Evolutionary conservation across 2,888 invertebrate species (phyloP), one percentile per base, ranked within the genome.

Genomic region (Herminia tarsipennalis): DNA sequence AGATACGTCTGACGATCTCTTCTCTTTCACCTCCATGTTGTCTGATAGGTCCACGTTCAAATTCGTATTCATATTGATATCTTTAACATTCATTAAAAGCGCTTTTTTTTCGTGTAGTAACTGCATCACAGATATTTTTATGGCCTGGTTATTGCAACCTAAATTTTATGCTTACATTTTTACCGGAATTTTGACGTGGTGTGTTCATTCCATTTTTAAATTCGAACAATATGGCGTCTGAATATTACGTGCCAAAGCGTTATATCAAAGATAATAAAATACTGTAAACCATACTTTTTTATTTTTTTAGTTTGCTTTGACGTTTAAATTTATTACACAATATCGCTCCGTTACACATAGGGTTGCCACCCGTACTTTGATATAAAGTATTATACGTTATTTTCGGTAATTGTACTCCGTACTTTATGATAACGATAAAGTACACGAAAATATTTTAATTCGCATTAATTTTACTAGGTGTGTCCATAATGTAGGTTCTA

Each of bases 11-110:
- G 90, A 90, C 2, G 87, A 86, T 47, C 67, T 68, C 50, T 83
- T 86, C 56, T 87, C 88, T 45, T 88, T 89, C 33, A 86, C 77
- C 37, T 86, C 86, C 40, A 82, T 66, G 45, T 74, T 79, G 32
- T 80, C 78, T 1, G 81, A 73, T 32, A 37, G n/a, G 42, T 56
- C 39, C 32, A 53, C 12, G 39, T 37, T 54, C 39, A 76, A 59
- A 29, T 68, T 73, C 14, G 73, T 61, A 49, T 53, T 80, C 64
- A 80, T 72, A 47, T 65, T 81, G 34, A 71, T 69, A 37, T 81
- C 79, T 35, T 65, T 77, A 36, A 76, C 65, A 9, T 70, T 63
- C 47, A 71, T 65, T 22, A 73, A 43, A 10, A 73, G 45, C 9
- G 78, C 66, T 35, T 78, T 76, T 46, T 81, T 83, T 43, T 88